These are phyloP conservation scores for Macroglossus sobrinus DNA, from an alignment of 2,113 vertebrate species.

Conservation along the genomic window DNA sequence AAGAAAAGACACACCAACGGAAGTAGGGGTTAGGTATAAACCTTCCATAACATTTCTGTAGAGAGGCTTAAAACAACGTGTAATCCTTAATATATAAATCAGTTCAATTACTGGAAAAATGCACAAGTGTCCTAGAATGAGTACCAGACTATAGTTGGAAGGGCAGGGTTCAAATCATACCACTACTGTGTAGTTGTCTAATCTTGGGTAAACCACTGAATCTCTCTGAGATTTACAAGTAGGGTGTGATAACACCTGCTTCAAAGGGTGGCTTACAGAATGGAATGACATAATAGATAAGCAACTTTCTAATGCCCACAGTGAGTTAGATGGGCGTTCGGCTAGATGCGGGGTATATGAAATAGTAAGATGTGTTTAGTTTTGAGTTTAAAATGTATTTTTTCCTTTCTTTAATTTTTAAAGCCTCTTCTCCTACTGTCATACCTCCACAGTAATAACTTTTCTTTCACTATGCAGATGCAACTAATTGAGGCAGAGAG, in stretches of 20 bases:
- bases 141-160: background rate
- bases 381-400: background rate
- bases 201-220: background rate
- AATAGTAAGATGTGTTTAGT: background rate
- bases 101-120: background rate
- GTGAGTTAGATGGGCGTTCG: background rate
- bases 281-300: background rate
- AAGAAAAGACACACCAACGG: constrained; percentile 47
- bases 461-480: background rate
- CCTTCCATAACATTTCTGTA: background rate
- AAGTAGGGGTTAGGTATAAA: background rate
- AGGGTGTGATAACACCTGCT: background rate
- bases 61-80: background rate
- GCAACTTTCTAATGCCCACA: background rate
- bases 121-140: background rate
- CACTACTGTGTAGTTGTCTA: background rate
- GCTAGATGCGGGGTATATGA: background rate
- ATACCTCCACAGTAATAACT: background rate
- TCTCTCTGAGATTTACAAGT: background rate
- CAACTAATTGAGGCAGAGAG: background rate
- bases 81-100: background rate
- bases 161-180: background rate
- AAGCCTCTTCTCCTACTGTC: background rate
- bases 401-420: constrained; percentile 18
- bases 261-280: background rate